Percentiles rank a stretch among this genome's conserved stretches.
These are phyloP conservation scores for Sturnira hondurensis DNA, from an alignment of 2,113 vertebrate species.

Conservation along the genomic window DNA sequence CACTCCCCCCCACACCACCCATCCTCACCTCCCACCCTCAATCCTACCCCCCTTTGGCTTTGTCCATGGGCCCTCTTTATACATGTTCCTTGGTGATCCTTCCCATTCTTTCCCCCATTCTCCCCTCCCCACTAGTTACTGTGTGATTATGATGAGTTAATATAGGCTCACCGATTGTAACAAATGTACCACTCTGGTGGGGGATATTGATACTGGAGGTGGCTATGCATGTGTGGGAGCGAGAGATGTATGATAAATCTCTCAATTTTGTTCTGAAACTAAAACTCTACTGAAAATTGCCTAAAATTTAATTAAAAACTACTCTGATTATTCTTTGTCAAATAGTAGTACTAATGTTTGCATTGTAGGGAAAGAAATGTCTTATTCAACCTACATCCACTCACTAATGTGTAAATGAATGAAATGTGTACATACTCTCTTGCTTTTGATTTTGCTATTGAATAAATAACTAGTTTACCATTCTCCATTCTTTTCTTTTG, in stretches of 20 bases:
- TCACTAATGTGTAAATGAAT: not conserved
- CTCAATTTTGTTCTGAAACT: not conserved
- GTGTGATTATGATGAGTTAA: not conserved
- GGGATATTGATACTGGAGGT: not conserved
- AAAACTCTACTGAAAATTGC: not conserved
- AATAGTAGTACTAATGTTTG: not conserved
- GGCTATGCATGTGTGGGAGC: not conserved
- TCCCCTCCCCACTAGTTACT: too few species aligned
- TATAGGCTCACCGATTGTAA: not conserved
- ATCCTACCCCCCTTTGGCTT: too few species aligned
- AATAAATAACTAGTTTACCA: not conserved
- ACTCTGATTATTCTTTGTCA: not conserved
- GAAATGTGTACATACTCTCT: not conserved
- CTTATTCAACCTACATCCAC: not conserved
- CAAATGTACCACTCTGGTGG: not conserved
- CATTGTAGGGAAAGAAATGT: not conserved
- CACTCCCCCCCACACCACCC: too few species aligned
- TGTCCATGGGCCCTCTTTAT: too few species aligned
- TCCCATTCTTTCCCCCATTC: too few species aligned
- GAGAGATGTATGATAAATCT: not conserved
- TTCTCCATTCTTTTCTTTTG: not conserved
- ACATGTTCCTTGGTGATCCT: too few species aligned
- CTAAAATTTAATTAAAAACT: not conserved
- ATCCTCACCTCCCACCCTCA: too few species aligned
- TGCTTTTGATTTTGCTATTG: not conserved